phyloP scores from a whole-genome alignment of 2,113 vertebrate species.

The Pampusana beccarii region DNA sequence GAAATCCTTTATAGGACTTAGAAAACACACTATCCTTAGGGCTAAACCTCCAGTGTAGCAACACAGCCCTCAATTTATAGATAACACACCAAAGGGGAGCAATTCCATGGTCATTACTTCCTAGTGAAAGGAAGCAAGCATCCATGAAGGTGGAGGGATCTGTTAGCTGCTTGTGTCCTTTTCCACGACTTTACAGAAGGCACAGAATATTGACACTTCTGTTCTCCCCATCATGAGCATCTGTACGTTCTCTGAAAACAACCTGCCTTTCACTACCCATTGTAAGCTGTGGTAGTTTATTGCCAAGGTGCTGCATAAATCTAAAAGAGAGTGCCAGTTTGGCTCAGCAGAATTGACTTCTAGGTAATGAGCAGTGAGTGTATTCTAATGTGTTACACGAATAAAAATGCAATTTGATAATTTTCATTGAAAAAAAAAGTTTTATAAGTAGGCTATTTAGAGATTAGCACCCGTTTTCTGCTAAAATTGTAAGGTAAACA shows the following conservation, averaged over 20 bases:
- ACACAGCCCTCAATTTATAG: background rate
- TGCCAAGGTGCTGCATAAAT: background rate
- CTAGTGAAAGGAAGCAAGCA: background rate
- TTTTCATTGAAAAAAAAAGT: background rate
- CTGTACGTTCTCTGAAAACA: background rate
- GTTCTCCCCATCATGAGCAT: background rate
- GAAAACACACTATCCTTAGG: background rate
- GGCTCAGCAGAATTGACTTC: background rate
- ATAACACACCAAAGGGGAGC: background rate
- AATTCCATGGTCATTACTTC: background rate
- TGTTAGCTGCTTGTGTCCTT: background rate
- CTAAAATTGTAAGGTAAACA: background rate
- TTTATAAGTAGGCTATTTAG: background rate
- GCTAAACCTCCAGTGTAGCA: background rate
- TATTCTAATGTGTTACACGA: background rate
- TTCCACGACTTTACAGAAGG: background rate
- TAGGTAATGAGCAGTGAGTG: background rate
- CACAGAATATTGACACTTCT: background rate
- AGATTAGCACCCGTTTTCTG: background rate
- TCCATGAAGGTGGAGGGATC: background rate
- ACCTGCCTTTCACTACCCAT: background rate
- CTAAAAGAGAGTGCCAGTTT: background rate
- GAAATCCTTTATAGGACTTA: background rate
- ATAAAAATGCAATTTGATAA: background rate
- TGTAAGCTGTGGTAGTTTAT: accelerated